These are phyloP conservation scores for Drosophila sturtevanti DNA, from an alignment of 1,140 invertebrate genomes.

Conservation along the genomic window DNA sequence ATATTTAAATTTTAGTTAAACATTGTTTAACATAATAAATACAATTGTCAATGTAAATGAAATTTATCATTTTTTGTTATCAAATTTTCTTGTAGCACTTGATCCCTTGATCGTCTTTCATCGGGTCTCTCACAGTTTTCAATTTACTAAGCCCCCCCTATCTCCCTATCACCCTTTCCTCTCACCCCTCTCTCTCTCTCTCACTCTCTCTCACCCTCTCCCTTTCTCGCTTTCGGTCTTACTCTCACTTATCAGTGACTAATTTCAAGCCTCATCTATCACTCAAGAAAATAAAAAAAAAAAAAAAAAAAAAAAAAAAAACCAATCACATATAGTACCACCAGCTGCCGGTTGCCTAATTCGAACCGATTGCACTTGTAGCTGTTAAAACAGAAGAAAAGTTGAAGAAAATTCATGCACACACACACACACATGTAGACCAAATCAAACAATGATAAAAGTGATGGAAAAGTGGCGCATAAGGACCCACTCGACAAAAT, in stretches of 20 bases:
- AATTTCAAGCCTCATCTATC: slow-evolving; percentile 14
- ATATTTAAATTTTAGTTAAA: no score
- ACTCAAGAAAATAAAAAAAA: not conserved
- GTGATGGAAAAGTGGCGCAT: slow-evolving; percentile 19
- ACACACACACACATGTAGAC: not conserved
- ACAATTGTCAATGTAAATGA: no score
- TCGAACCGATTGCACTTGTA: slow-evolving; percentile 13
- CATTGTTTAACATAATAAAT: no score
- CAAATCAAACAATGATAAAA: not conserved
- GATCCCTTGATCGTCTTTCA: not conserved
- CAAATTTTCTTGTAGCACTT: slow-evolving; percentile 2
- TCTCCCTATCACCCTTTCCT: no score
- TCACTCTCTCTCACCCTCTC: no score
- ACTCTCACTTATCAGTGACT: slow-evolving; percentile 14
- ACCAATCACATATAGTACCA: not conserved
- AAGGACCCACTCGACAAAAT: slow-evolving; percentile 22
- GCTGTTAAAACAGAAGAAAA: not conserved
- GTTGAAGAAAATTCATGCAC: not conserved
- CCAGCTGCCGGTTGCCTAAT: slow-evolving; percentile 8
- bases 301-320: no score
- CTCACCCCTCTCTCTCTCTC: no score
- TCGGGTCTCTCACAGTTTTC: not conserved
- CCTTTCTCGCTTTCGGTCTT: no score
- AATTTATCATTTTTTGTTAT: not conserved
- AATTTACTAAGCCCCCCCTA: not conserved